These are phyloP conservation scores for Frieseomelitta varia DNA, from an alignment of 1,140 invertebrate genomes.

Conservation along the genomic window DNA sequence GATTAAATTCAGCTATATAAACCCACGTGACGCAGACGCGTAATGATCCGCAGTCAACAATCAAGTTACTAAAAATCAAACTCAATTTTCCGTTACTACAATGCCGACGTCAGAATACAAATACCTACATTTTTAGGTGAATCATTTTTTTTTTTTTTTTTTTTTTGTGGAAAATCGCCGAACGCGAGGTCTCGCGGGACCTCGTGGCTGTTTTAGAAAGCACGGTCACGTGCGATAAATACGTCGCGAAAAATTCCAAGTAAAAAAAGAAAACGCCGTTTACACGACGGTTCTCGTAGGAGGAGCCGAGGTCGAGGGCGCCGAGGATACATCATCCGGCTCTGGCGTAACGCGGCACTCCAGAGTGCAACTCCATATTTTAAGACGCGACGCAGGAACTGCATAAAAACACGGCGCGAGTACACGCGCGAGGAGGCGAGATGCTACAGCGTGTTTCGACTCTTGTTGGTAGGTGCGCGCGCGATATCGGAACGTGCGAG, in stretches of 20 bases:
- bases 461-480: slow-evolving; percentile 27
- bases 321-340: slow-evolving; percentile 8
- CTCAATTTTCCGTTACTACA: too few relatives aligned
- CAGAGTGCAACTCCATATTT: slow-evolving; percentile 22
- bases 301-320: not conserved
- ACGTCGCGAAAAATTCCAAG: not conserved
- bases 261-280: not conserved
- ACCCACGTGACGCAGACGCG: too few relatives aligned
- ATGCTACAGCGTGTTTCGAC: slow-evolving; percentile 24
- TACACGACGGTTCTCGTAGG: not conserved
- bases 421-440: not conserved
- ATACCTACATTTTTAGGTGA: not conserved
- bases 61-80: too few relatives aligned
- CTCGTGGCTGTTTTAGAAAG: too few relatives aligned
- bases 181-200: too few relatives aligned
- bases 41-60: too few relatives aligned
- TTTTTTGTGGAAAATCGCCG: too few relatives aligned
- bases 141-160: too few relatives aligned
- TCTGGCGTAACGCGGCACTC: not conserved
- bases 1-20: too few relatives aligned
- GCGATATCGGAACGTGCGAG: not conserved
- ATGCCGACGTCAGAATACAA: too few relatives aligned
- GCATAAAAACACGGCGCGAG: slow-evolving; percentile 22
- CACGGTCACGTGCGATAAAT: not conserved
- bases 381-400: slow-evolving; percentile 37